phyloP scores from a whole-genome alignment of 2,797 vertebrate species.

The Loris lydekkerianus region DNA sequence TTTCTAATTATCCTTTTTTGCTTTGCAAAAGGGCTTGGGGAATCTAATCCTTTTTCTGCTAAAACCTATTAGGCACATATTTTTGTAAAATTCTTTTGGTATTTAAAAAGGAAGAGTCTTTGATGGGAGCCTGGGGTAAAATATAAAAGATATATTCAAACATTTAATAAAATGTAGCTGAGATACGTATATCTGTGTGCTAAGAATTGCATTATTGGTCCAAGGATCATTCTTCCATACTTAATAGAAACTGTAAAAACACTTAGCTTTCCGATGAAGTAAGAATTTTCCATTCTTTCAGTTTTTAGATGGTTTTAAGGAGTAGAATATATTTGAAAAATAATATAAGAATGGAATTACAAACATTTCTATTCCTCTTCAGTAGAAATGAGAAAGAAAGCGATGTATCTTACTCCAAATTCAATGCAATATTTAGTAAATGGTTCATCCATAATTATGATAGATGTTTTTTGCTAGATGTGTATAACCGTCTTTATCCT shows the following conservation, averaged over 20 bases:
- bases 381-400: neutral
- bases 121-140: neutral
- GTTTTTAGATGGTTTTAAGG: neutral
- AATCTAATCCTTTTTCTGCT: neutral
- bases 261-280: neutral
- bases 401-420: neutral
- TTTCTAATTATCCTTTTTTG: neutral
- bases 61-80: neutral
- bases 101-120: slow-evolving; percentile 29
- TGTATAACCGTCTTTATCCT: neutral
- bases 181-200: neutral
- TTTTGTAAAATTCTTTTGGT: slow-evolving; percentile 57
- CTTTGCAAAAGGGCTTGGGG: neutral
- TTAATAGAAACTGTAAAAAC: neutral
- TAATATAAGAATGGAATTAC: neutral
- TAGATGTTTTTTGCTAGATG: neutral
- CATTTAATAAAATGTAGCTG: slow-evolving; percentile 5
- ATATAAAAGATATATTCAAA: neutral
- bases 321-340: slow-evolving; percentile 37
- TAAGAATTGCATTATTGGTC: neutral
- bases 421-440: neutral
- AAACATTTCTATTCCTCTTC: neutral
- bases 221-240: neutral
- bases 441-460: neutral
- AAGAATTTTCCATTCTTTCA: neutral